phyloP scores from a whole-genome alignment of 2,888 invertebrate genomes.

The Tryphoninae sp. region DNA sequence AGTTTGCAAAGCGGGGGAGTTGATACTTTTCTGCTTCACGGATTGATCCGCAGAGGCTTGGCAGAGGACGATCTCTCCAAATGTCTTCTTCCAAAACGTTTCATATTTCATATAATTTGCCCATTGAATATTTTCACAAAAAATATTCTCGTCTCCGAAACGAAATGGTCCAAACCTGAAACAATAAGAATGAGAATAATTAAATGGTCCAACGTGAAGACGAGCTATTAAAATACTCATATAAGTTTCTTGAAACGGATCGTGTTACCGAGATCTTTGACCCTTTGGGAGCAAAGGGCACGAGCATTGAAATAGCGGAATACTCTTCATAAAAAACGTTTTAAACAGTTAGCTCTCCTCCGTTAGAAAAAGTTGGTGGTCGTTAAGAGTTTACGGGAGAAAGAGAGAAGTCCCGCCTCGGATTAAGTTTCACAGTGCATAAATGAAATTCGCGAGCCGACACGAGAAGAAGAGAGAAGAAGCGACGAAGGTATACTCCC shows the following conservation, averaged over 20 bases:
- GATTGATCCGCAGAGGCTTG: background rate
- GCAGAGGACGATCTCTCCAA: background rate
- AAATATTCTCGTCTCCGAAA: background rate
- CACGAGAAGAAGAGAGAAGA: constrained; percentile 5
- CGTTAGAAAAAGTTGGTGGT: background rate
- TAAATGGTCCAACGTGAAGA: too few species aligned
- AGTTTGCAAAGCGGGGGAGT: background rate
- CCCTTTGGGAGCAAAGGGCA: background rate
- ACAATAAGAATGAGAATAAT: too few species aligned
- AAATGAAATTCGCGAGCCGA: constrained; percentile 48
- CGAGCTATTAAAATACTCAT: too few species aligned
- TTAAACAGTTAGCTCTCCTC: background rate
- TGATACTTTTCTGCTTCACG: background rate
- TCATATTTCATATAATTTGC: too few species aligned
- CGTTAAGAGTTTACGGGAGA: background rate
- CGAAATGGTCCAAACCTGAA: background rate
- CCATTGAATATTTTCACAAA: background rate
- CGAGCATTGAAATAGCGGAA: background rate
- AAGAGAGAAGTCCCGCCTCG: constrained; percentile 4
- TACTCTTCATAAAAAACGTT: background rate
- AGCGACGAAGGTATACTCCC: constrained; percentile 13
- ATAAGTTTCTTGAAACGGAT: background rate
- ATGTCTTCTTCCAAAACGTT: too few species aligned
- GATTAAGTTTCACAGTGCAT: constrained; percentile 51
- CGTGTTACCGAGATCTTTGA: background rate